Base-by-base conservation (phyloP, 2,888 invertebrate species). In the Micoletzkya japonica region DNA sequence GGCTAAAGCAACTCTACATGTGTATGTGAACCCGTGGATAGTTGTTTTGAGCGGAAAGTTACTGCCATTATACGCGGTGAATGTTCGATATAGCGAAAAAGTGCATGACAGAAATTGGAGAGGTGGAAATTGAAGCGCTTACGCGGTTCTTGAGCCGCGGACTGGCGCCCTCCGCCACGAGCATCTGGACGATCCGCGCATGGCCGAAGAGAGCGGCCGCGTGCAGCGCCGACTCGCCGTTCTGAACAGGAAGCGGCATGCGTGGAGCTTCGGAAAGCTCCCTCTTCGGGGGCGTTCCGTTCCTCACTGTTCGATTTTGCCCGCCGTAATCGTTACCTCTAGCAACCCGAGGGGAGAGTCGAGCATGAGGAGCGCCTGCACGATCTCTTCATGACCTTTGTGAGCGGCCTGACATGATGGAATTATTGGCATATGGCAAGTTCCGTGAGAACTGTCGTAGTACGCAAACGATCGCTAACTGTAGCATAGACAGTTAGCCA, bases 121-220 rank as follows among this genome's bases (percentile, higher is more conserved):
- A n/a, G 10, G n/a, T 2, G n/a, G 24, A 28, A 34, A 17, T 30
- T 44, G 10, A 52, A 4, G 17, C 20, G 20, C 49, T n/a, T 50
- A 91, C 92, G 86, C 91, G 91, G 86, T 93, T 92, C 85, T 89
- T 89, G 74, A 91, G 84, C 74, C 87, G 87, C 58, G 91, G 89
- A 87, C 91, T 90, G 63, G 91, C 89, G 56, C 91, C 91, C 75
- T 91, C 90, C 70, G 89, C 90, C 59, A 92, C 88, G 54, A 94
- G 88, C 85, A 91, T 90, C 83, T 91, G 91, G 70, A 91, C 91
- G 63, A 93, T 91, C 2, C 91, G 88, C 86, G 92, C 89, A 85
- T 93, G 92, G 0, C 94, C 94, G 86, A 92, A 93, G 88, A 94
- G 90, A 49, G 92, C 92, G 2, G 94, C 94, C 60, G 93, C 94